Conservation (phyloP, 2,888 invertebrate species). For the Cacoxenus indagator region DNA sequence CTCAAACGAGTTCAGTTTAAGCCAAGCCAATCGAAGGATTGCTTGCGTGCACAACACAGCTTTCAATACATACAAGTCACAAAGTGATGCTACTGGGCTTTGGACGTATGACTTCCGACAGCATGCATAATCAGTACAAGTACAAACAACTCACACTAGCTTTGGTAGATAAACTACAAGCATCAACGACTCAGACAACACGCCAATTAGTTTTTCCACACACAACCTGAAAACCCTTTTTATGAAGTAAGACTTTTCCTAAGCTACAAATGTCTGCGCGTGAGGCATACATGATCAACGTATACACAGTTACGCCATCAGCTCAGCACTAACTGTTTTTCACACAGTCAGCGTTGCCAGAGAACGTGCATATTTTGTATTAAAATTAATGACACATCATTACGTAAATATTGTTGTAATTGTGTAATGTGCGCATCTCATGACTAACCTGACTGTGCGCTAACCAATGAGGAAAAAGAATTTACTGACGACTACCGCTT, state of each 20-base stretch:
- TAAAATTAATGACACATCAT: constrained; percentile 63
- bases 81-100: too few species aligned
- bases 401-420: constrained; percentile 61
- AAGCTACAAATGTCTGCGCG: too few species aligned
- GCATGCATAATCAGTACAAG: not conserved
- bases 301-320: too few species aligned
- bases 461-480: not conserved
- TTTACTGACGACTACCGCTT: not conserved
- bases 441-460: not conserved
- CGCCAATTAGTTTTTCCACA: not conserved
- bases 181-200: not conserved
- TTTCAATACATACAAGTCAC: too few species aligned
- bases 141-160: too few species aligned
- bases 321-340: not conserved
- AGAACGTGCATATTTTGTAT: constrained; percentile 56
- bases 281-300: too few species aligned
- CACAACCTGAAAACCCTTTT: not conserved
- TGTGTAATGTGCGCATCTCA: constrained; percentile 44
- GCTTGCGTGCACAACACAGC: not conserved
- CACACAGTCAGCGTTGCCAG: not conserved
- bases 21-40: not conserved
- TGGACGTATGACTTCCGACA: not conserved
- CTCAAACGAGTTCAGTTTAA: too few species aligned
- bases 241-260: too few species aligned
- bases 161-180: too few species aligned